Percentiles rank a stretch among this genome's conserved stretches.
These are phyloP conservation scores for Parotocinclus haroldoi DNA, from an alignment of 2,797 vertebrate genomes.

Conservation along the genomic window DNA sequence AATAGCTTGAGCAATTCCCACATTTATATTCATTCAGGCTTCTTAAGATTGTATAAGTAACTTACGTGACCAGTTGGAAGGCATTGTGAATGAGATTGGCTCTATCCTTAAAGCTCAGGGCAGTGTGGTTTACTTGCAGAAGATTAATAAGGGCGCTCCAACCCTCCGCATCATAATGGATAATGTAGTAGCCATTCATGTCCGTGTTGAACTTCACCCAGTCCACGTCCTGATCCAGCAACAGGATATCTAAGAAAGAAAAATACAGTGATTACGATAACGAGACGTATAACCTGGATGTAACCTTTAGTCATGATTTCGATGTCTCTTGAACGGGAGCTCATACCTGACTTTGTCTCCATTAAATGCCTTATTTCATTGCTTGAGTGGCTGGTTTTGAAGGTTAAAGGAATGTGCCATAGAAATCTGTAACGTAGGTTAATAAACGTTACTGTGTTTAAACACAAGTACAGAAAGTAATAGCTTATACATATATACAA, in stretches of 20 bases:
- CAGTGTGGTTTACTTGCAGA: conserved; percentile 74
- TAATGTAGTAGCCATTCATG: conserved; percentile 91
- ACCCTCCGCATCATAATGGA: conserved; percentile 80
- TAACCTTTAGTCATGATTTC: neutral
- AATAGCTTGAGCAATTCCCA: too few species aligned
- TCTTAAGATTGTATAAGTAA: neutral
- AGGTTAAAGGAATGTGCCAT: conserved; percentile 89
- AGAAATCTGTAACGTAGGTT: conserved; percentile 65
- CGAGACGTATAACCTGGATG: too few species aligned
- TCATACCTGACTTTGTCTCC: conserved; percentile 77
- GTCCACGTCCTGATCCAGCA: conserved; percentile 77
- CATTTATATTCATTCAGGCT: too few species aligned
- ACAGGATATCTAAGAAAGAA: conserved; percentile 71
- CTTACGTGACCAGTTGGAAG: conserved; percentile 89
- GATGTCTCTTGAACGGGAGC: neutral
- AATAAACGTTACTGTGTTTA: neutral
- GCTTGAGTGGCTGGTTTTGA: conserved; percentile 79
- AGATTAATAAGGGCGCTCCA: conserved; percentile 78
- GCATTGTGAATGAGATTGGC: conserved; percentile 84
- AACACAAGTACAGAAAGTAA: neutral
- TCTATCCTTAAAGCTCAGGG: conserved; percentile 80
- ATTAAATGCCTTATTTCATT: conserved; percentile 78
- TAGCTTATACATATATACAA: too few species aligned
- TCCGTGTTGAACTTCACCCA: conserved; percentile 92
- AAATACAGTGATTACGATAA: neutral